These are phyloP conservation scores for Tenebrosternarchus preto DNA, from an alignment of 2,113 vertebrate species.

Conservation along the genomic window DNA sequence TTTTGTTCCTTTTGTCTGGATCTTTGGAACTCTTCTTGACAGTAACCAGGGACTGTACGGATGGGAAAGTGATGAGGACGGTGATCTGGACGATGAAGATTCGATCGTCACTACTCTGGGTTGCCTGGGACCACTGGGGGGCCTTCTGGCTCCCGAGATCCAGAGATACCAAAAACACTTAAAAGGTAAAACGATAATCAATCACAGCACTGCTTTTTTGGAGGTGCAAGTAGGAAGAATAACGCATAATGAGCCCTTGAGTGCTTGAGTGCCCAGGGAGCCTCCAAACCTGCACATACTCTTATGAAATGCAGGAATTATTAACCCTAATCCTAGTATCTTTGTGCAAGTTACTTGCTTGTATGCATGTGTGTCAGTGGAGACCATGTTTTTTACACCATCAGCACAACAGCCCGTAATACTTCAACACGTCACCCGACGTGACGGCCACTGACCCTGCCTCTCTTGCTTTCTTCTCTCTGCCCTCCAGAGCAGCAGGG, in stretches of 20 bases:
- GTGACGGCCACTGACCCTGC: constrained; percentile 30
- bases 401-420: neutral
- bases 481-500: constrained; percentile 77
- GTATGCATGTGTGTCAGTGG: neutral
- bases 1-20: neutral
- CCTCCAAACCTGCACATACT: too few species aligned
- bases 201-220: neutral
- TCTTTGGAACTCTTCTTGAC: neutral
- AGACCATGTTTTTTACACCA: neutral
- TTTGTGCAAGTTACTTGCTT: neutral
- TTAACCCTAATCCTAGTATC: too few species aligned
- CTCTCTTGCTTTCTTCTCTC: neutral
- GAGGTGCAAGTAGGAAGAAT: neutral
- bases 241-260: too few species aligned
- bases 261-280: neutral
- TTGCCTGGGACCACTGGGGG: constrained; percentile 91
- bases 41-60: constrained; percentile 74
- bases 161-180: constrained; percentile 91
- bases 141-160: constrained; percentile 88
- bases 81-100: constrained; percentile 90
- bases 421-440: neutral
- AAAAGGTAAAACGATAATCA: constrained; percentile 79
- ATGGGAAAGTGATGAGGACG: constrained; percentile 94
- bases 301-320: too few species aligned
- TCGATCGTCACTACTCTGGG: constrained; percentile 84